Base-by-base conservation (phyloP, 2,113 vertebrate genomes). In the Chamaetylas fuelleborni region DNA sequence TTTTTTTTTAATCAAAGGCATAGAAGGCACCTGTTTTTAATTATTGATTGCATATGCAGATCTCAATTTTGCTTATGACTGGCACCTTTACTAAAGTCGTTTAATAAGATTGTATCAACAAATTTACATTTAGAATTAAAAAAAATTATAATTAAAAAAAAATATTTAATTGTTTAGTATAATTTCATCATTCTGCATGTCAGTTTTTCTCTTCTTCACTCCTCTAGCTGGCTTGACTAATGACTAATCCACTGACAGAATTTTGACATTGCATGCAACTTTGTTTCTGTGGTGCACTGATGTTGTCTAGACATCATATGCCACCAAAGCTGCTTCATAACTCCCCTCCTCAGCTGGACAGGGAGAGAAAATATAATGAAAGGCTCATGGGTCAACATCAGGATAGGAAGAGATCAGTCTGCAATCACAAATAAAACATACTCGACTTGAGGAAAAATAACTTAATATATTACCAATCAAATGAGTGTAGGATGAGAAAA, bases 361-460 rank as follows among this genome's bases (percentile, higher is more conserved):
- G 24, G 7, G n/a, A 36, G 5, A n/a, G 16, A 47, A 81, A 81
- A 53, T 29, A 45, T 14, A 38, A 29, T 12, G 16, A n/a, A 38
- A 73, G 6, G 5, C 4, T 66, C 1, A 0, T 60, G 12, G 28
- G 8, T 29, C 3, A 4, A 10, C 6, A 45, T n/a, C 61, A 20
- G 8, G 15, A 24, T 12, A 45, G 45, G 29, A n/a, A 54, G 13
- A 60, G 16, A 38, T 31, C 24, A 60, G 19, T 60, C 29, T 57
- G 24, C 14, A 26, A 48, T 23, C 34, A 50, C 18, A 62, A 34
- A 56, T 5, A 26, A 80, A 72, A 56, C 25, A 56, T 14, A 57
- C 6, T 12, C 7, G 11, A 56, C 14, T 72, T 57, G 31, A 26
- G 9, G 17, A 72, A 80, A 72, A 60, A 60, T 11, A 50, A n/a